Evolutionary conservation across 2,888 invertebrate species (phyloP), one percentile per base, ranked within the genome.

Genomic region (Nudaria mundana): DNA sequence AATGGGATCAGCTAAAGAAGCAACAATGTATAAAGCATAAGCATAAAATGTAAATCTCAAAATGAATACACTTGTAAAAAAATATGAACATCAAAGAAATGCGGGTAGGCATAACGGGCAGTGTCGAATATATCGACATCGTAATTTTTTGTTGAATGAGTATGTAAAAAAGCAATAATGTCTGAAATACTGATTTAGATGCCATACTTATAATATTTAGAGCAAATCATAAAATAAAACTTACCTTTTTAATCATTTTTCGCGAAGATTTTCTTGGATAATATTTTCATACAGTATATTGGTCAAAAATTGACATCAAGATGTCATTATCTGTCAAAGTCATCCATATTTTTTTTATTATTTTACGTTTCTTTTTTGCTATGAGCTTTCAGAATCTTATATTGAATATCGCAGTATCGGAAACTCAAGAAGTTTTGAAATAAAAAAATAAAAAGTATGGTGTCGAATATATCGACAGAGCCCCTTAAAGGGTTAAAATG

Each of bases 91-190:
- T 15, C 29, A 29, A 29, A n/a, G 29, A 15, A 15, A 7, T 7
- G 28, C 26, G 18, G 18, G 26, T 18, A 7, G 31, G 31, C 18
- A 5, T 5, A 5, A 5, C 18, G 18, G 18, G 18, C 18, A 29
- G 37, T 37, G 42, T 33, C 37, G 16, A 42, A 42, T 13, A 42
- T 42, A 37, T 37, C 23, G 42, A 42, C 37, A 28, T 25, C 25
- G 12, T 25, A 25, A 25, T 25, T 25, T 25, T 25, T 25, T 12
- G 11, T 25, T 25, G 25, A 25, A 25, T 25, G 5, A 11, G 2
- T 25, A 25, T 25, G 25, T 25, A 10, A 25, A 25, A 25, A 25
- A 3, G 11, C 12, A 25, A 25, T 25, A 25, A 25, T 25, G 5
- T 25, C 25, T 25, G 10, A 25, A 25, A 25, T 25, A 25, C 11